Conservation (phyloP, 2,113 vertebrate genomes). For the Centrocercus urophasianus region DNA sequence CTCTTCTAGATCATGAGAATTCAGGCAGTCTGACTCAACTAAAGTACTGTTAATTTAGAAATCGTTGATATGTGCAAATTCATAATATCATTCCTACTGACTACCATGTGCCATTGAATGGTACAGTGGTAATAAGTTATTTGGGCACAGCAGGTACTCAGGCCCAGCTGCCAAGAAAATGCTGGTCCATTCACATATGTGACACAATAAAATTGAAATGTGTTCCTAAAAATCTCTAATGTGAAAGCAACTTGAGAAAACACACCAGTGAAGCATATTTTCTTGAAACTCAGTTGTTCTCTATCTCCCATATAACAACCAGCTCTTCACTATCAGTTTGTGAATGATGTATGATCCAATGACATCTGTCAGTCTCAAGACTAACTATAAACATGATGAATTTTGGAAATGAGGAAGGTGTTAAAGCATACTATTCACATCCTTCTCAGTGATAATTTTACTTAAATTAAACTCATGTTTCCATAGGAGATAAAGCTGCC, state of each 20-base stretch:
- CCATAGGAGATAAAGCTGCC: background rate
- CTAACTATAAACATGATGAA: background rate
- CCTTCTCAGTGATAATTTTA: background rate
- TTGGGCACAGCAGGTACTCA: background rate
- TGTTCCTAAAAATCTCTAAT: background rate
- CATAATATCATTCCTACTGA: background rate
- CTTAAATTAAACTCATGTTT: background rate
- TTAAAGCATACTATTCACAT: background rate
- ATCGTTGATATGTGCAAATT: background rate
- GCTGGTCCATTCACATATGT: background rate
- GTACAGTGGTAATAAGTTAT: background rate
- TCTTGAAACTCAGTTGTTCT: background rate
- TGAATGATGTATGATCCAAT: background rate
- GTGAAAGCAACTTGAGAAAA: background rate
- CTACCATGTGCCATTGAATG: background rate
- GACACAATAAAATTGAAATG: background rate
- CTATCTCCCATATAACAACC: background rate
- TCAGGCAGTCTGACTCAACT: background rate
- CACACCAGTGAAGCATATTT: background rate
- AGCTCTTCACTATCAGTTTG: background rate
- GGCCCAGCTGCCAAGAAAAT: background rate
- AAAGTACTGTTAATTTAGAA: background rate
- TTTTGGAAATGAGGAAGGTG: background rate
- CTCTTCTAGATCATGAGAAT: background rate
- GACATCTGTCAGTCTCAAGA: background rate